Base-by-base conservation (phyloP, 2,797 vertebrate species). In the Melanotaenia pygmaea region DNA sequence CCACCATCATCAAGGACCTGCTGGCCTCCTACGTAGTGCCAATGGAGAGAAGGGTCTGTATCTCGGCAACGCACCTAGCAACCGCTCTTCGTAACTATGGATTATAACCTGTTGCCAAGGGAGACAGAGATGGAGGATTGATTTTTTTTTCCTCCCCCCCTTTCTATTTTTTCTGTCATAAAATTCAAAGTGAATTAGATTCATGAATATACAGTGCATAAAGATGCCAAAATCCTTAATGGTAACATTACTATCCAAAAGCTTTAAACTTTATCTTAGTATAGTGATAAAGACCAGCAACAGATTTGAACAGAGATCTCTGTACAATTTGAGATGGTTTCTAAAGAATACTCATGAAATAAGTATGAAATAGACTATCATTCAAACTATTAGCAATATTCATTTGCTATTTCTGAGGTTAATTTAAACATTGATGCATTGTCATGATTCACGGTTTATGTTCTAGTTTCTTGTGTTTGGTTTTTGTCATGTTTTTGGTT, bases 101-200 rank as follows among this genome's bases (percentile, higher is more conserved):
- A 94, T 95, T 94, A 94, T 93, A 95, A 95, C 93, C 93, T 95
- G 95, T 95, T 95, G 94, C 95, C 93, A 94, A 93, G 93, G 94
- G 95, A 94, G 91, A 95, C 94, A 90, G 93, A 92, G 92, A 94
- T 93, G 90, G 91, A 83, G 91, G 86, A 94, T 94, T 94, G 92
- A 93, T 95, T 94, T 93, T 91, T 84, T 88, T 85, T 30, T 30
- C 5, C 28, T 4, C 76, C 56, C 45, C 70, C 83, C 79, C 67
- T 77, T 67, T 43, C 45, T 40, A 35, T 60, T 67, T 74, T 60
- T 81, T 81, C 77, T 72, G 68, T 24, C 73, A 91, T 90, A 65
- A 86, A 91, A 91, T 91, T 89, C 85, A 87, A 90, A 93, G 85
- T 87, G 75, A 89, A 91, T 89, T 87, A 90, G 81, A 89, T 74